Evolutionary conservation across 2,888 invertebrate genomes (phyloP).

Genomic region (Drosophila borealis): DNA sequence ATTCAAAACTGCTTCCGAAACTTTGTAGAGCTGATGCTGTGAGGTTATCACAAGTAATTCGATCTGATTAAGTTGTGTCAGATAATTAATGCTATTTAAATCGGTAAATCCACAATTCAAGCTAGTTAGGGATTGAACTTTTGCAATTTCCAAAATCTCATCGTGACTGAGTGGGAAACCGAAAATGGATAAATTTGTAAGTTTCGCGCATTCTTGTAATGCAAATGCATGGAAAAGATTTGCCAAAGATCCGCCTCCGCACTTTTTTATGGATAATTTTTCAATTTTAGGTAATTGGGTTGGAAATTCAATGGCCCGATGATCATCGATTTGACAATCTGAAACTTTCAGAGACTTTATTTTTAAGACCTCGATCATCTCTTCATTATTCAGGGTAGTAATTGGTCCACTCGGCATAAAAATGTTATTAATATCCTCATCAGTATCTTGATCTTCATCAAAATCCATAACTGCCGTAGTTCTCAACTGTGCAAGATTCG

Average conservation of each 20-base stretch:
- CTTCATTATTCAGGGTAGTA: constrained; percentile 1
- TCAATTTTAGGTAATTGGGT: neutral
- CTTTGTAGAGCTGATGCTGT: neutral
- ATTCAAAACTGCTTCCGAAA: neutral
- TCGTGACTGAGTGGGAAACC: neutral
- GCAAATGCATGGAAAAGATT: constrained; percentile 1
- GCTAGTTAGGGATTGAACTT: neutral
- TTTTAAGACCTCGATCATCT: constrained; percentile 1
- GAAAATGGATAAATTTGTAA: neutral
- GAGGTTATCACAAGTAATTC: neutral
- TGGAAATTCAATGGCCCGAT: neutral
- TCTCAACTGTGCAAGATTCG: neutral
- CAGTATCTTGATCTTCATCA: too few relatives aligned
- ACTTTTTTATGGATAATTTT: neutral
- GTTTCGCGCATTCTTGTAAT: constrained; percentile 1
- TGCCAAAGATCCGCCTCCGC: neutral
- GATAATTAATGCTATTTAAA: neutral
- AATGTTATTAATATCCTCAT: neutral
- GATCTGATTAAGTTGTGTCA: neutral
- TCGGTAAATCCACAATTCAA: constrained; percentile 6
- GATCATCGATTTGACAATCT: neutral
- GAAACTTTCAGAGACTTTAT: neutral
- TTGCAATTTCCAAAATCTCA: neutral
- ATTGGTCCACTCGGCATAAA: neutral
- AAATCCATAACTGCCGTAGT: neutral